Conservation (phyloP, 2,113 vertebrate species). For the Crypturellus undulatus region DNA sequence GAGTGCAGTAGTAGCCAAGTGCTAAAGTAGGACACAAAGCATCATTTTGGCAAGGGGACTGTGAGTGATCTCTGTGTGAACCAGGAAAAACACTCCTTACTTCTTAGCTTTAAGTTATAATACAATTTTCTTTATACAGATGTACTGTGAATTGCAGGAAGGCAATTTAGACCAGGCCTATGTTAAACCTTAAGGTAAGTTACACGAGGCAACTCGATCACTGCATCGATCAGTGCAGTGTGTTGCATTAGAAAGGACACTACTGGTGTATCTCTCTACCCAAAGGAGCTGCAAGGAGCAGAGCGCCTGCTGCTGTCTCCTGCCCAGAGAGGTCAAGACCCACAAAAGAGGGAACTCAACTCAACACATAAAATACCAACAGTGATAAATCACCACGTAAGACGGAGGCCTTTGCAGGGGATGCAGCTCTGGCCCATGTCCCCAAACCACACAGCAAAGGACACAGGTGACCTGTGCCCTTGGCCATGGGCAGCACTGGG, state of each 20-base stretch:
- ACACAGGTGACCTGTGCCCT: background rate
- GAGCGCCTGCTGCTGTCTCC: slow-evolving; percentile 14
- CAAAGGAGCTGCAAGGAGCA: accelerated
- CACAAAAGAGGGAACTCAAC: background rate
- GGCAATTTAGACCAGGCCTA: background rate
- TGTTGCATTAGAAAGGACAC: background rate
- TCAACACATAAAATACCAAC: background rate
- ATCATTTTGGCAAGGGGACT: background rate
- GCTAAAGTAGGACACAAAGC: background rate
- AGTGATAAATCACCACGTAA: accelerated
- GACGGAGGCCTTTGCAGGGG: background rate
- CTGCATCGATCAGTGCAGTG: background rate
- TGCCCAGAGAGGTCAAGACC: background rate
- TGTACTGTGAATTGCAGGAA: background rate
- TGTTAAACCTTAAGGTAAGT: too few relatives aligned
- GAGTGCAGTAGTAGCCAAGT: background rate
- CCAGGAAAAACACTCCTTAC: background rate
- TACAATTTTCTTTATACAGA: background rate
- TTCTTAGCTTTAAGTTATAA: background rate
- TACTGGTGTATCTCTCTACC: background rate
- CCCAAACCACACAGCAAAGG: background rate
- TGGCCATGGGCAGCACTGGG: accelerated
- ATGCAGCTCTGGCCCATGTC: background rate
- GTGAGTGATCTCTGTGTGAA: accelerated
- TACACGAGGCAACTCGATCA: background rate